phyloP scores from a whole-genome alignment of 2,113 vertebrate species.

The Peromyscus leucopus region DNA sequence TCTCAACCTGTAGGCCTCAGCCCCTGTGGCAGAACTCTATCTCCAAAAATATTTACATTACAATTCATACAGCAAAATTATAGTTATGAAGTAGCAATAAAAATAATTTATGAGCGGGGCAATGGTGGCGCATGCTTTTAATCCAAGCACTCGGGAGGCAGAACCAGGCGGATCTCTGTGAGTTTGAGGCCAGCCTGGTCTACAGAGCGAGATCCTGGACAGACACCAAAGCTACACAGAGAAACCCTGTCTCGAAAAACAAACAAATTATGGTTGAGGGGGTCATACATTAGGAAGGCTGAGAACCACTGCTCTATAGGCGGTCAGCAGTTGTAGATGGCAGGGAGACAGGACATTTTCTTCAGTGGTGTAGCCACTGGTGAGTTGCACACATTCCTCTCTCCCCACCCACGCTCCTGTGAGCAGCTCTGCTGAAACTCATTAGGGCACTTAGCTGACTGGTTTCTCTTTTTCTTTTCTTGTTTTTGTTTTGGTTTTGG shows the following conservation, averaged over 20 bases:
- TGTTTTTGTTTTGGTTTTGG: too few species aligned
- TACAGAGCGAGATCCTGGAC: too few species aligned
- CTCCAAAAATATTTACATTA: neutral
- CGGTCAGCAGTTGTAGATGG: neutral
- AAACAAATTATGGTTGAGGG: too few species aligned
- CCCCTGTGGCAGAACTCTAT: neutral
- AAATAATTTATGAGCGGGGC: neutral
- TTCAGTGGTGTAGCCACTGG: neutral
- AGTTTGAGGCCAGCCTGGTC: too few species aligned
- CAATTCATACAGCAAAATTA: neutral
- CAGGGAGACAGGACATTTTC: neutral
- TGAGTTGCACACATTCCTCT: neutral
- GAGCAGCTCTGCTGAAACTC: neutral
- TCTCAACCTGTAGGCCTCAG: neutral
- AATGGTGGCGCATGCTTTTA: too few species aligned
- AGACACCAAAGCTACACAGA: too few species aligned
- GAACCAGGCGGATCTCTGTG: too few species aligned
- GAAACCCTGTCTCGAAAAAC: too few species aligned
- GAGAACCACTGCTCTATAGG: neutral
- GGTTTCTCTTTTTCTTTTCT: neutral
- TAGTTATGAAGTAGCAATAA: neutral
- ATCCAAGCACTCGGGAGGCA: too few species aligned
- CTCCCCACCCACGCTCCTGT: neutral
- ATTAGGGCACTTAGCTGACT: neutral
- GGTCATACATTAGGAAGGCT: neutral